Evolutionary conservation across 2,888 invertebrate species (phyloP).

Genomic region (Clusia tigrina): DNA sequence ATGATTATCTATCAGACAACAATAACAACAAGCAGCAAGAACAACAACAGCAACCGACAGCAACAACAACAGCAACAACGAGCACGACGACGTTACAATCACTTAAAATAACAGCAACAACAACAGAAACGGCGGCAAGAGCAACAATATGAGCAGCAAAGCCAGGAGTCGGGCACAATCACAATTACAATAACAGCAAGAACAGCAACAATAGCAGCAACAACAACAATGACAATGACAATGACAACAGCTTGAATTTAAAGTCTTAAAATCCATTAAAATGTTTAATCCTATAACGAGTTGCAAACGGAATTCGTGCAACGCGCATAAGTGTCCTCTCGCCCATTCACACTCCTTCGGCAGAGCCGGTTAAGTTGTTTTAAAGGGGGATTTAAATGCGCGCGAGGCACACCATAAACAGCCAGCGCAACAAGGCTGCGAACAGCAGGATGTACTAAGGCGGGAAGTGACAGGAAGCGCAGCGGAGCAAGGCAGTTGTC

Average conservation of each 20-base stretch:
- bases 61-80: conserved; percentile 13
- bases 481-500: conserved; percentile 10
- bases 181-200: conserved; percentile 4
- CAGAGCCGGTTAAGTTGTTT: background rate
- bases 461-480: background rate
- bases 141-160: background rate
- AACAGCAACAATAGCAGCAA: conserved; percentile 38
- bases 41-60: conserved; percentile 9
- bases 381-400: background rate
- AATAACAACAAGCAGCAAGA: too few species aligned
- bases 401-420: conserved; percentile 46
- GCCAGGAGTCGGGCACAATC: too few species aligned
- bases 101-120: conserved; percentile 30
- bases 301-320: conserved; percentile 42
- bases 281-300: conserved; percentile 62
- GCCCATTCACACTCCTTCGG: background rate
- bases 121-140: background rate
- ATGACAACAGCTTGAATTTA: conserved; percentile 52
- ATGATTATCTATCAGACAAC: too few species aligned
- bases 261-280: conserved; percentile 59
- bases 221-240: conserved; percentile 49
- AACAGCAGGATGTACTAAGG: conserved; percentile 35
- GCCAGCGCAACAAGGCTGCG: conserved; percentile 54
- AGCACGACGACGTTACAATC: conserved; percentile 22
- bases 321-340: background rate